Evolutionary conservation across 2,797 vertebrate genomes (phyloP).

Genomic region (Eupleurogrammus muticus): DNA sequence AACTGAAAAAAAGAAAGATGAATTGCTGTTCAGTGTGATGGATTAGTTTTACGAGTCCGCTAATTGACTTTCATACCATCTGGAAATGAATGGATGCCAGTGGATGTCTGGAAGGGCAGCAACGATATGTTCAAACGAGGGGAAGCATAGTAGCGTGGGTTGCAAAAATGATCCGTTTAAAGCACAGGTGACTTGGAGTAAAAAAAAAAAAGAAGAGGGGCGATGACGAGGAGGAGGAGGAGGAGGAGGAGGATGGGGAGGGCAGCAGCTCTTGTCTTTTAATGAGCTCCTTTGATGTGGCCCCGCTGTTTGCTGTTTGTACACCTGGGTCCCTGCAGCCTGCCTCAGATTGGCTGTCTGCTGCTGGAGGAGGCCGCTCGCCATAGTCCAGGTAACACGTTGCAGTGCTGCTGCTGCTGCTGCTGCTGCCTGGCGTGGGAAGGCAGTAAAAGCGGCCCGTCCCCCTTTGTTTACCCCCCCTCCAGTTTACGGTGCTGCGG

Average conservation of each 20-base stretch:
- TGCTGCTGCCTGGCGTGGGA: constrained; percentile 83
- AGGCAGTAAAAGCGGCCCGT: constrained; percentile 79
- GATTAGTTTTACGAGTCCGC: not conserved
- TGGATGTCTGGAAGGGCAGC: not conserved
- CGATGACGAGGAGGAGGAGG: not conserved
- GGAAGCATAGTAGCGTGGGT: not conserved
- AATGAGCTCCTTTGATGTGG: constrained; percentile 86
- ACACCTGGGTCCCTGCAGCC: constrained; percentile 81
- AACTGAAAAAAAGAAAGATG: not conserved
- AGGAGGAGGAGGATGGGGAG: constrained; percentile 22
- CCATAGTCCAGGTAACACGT: constrained; percentile 82
- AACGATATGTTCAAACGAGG: not conserved
- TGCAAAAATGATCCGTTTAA: not conserved
- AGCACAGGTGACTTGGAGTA: no score
- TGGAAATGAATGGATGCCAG: not conserved
- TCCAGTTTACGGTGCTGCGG: constrained; percentile 72
- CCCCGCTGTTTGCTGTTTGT: constrained; percentile 84
- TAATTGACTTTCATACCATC: not conserved
- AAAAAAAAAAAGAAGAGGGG: not conserved
- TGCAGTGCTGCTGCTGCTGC: constrained; percentile 66
- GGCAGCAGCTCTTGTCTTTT: constrained; percentile 83
- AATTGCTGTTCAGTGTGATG: not conserved
- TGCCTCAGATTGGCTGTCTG: constrained; percentile 75
- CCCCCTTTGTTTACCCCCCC: constrained; percentile 80
- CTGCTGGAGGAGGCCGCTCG: constrained; percentile 35